A percentile compares a stretch with the other conserved stretches of the same genome.
phyloP scores from a whole-genome alignment of 2,113 vertebrate species.

The Salvelinus sp. region DNA sequence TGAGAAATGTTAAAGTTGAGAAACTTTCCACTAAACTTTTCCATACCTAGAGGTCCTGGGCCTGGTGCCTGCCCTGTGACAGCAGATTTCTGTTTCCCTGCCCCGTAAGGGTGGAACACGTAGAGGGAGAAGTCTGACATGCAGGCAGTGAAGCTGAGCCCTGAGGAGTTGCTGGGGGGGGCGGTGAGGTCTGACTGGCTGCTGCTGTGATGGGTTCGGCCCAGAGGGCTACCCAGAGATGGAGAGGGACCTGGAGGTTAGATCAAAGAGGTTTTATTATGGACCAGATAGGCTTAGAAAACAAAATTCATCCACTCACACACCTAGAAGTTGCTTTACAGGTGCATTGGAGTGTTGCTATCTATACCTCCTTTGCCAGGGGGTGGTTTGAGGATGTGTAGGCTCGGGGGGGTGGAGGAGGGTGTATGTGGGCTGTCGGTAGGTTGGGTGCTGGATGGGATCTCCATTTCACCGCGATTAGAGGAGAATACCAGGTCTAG shows the following conservation, averaged over 20 bases:
- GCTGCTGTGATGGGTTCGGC: constrained; percentile 92
- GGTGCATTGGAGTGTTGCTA: not conserved
- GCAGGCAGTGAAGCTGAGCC: constrained; percentile 96
- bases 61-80: constrained; percentile 87
- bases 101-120: constrained; percentile 96
- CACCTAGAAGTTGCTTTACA: not conserved
- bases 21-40: not conserved
- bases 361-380: constrained; percentile 80
- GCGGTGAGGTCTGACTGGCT: constrained; percentile 92
- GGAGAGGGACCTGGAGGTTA: constrained; percentile 79
- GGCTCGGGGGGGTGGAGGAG: constrained; percentile 63
- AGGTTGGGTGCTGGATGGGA: constrained; percentile 73
- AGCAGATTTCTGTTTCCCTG: constrained; percentile 92
- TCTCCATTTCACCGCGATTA: constrained; percentile 93
- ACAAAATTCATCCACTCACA: not conserved
- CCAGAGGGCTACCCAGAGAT: constrained; percentile 87
- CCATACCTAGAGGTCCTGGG: constrained; percentile 85
- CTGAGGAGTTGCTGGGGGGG: constrained; percentile 87
- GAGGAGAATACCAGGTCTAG: constrained; percentile 98
- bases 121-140: constrained; percentile 98
- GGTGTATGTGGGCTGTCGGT: constrained; percentile 70
- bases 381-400: constrained; percentile 76
- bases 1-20: not conserved
- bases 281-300: not conserved
- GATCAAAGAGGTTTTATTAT: not conserved